Evolutionary conservation across 2,797 vertebrate genomes (phyloP), one percentile per base, ranked within the genome.

Genomic region (Galagoides demidoff): DNA sequence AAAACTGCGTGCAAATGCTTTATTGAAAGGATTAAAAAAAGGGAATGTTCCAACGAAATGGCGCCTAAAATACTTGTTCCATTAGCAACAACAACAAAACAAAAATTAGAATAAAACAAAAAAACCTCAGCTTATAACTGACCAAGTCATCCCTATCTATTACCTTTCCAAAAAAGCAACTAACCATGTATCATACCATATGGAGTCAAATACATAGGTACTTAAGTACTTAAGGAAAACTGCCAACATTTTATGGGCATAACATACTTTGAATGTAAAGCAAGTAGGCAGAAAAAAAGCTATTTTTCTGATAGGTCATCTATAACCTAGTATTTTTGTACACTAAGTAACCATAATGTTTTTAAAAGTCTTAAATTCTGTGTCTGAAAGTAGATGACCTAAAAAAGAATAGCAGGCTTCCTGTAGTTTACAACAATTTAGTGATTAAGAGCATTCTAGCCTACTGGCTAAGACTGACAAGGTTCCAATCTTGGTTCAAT

Each of bases 1-100:
- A 85, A 91, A 91, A 82, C 59, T 89, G 55, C 68, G 81, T 45
- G 49, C 29, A 81, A 91, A 93, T 45, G 4, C 68, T n/a, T 95
- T 95, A 34, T 45, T 93, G 29, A 85, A 85, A 85, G 52, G 89
- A 93, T 86, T 89, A 11, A 14, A 70, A 70, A 90, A 79, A 96
- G 31, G 10, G 37, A 59, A 59, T 81, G 14, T 64, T 89, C 20
- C 37, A 89, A 86, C 20, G 31, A 89, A 86, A 89, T 64, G 61
- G 22, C n/a, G 73, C 29, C 27, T 45, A 85, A 91, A 90, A 85
- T 68, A 93, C 17, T 64, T 82, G 43, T 92, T 94, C 16, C 55
- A 63, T 57, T 77, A 92, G n/a, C 37, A 79, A 78, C 22, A 88
- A 73, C 16, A 82, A 77, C 25, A 64, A 85, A 63, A 82, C 20